These are phyloP conservation scores for Aplocera efformata DNA, from an alignment of 2,888 invertebrate genomes.

Conservation along the genomic window DNA sequence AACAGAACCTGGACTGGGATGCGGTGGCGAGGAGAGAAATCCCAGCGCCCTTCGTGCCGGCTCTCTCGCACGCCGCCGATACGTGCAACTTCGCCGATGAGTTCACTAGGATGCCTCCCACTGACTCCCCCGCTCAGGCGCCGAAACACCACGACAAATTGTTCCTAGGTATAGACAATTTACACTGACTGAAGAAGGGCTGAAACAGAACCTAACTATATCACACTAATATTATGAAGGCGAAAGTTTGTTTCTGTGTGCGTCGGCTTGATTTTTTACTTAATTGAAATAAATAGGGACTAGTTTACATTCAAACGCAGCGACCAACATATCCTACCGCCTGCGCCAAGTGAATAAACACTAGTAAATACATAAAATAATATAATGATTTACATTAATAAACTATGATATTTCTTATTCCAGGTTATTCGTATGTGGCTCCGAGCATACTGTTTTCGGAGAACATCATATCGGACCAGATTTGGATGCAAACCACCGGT, in stretches of 20 bases:
- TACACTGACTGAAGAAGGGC: too few species aligned
- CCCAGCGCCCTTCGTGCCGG: slow-evolving; percentile 94
- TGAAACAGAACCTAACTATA: too few species aligned
- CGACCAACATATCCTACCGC: too few species aligned
- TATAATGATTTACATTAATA: slow-evolving; percentile 1
- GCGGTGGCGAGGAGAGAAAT: slow-evolving; percentile 88
- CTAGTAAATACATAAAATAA: too few species aligned
- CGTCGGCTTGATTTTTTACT: too few species aligned
- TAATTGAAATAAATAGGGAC: too few species aligned
- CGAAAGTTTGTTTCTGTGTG: too few species aligned
- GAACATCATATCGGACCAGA: slow-evolving; percentile 87
- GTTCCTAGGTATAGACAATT: slow-evolving; percentile 91
- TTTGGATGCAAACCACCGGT: slow-evolving; percentile 80
- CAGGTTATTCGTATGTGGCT: slow-evolving; percentile 97
- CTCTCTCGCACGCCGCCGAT: slow-evolving; percentile 91
- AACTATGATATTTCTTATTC: slow-evolving; percentile 25
- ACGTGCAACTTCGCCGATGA: slow-evolving; percentile 98
- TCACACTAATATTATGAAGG: too few species aligned
- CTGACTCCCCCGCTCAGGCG: slow-evolving; percentile 94
- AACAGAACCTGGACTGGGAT: slow-evolving; percentile 88
- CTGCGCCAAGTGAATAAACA: too few species aligned
- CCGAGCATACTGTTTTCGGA: slow-evolving; percentile 93
- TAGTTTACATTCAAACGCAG: too few species aligned
- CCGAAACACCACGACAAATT: slow-evolving; percentile 92
- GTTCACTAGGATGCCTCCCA: slow-evolving; percentile 95